phyloP scores from a whole-genome alignment of 2,797 vertebrate species.

The Arrhamphus sclerolepis region DNA sequence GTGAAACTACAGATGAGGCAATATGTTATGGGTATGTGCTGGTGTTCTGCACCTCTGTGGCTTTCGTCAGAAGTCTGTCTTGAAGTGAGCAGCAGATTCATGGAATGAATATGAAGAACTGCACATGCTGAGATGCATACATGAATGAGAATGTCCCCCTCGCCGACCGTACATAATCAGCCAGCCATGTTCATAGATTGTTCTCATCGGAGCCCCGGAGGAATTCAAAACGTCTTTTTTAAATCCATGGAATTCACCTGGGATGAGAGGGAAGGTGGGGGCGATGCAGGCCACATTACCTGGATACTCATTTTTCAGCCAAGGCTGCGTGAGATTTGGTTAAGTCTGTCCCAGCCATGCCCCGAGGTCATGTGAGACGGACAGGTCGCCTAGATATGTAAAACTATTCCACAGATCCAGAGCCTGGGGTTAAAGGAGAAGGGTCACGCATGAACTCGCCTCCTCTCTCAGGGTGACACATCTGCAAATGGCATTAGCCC shows the following conservation, averaged over 20 bases:
- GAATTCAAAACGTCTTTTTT: slow-evolving; percentile 80
- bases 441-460: slow-evolving; percentile 63
- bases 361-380: slow-evolving; percentile 72
- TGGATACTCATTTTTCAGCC: slow-evolving; percentile 68
- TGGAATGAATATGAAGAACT: slow-evolving; percentile 64
- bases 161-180: slow-evolving; percentile 78
- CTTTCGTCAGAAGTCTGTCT: slow-evolving; percentile 60
- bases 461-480: slow-evolving; percentile 67
- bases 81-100: slow-evolving; percentile 54
- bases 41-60: slow-evolving; percentile 38
- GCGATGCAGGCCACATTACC: slow-evolving; percentile 54
- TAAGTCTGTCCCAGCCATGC: slow-evolving; percentile 61
- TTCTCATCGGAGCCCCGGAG: slow-evolving; percentile 69
- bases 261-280: slow-evolving; percentile 30
- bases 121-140: slow-evolving; percentile 70
- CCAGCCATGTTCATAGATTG: slow-evolving; percentile 78
- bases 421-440: slow-evolving; percentile 70
- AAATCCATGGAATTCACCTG: slow-evolving; percentile 79
- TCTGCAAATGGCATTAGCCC: slow-evolving; percentile 62
- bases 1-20: slow-evolving; percentile 21
- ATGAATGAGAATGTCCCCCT: slow-evolving; percentile 81
- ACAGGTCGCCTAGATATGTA: slow-evolving; percentile 79
- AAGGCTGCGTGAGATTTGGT: slow-evolving; percentile 72
- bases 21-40: slow-evolving; percentile 32
- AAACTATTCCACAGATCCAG: slow-evolving; percentile 70